Evolutionary conservation across 2,888 invertebrate species (phyloP).

Genomic region (Oscheius sp.): DNA sequence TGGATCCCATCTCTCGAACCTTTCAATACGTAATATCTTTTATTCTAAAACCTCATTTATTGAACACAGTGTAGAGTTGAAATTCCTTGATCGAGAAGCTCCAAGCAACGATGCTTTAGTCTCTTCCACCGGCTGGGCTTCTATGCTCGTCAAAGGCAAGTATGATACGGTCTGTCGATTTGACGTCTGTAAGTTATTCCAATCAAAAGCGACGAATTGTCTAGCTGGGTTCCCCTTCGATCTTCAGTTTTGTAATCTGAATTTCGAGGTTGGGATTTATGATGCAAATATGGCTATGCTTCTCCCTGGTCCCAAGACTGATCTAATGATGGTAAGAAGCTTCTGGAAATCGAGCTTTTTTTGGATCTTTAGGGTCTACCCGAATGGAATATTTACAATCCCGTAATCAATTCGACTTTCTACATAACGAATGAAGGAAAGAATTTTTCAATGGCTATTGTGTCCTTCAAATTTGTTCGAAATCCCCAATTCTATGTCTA

Average conservation of each 20-base stretch:
- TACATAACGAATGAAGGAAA: not conserved
- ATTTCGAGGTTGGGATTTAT: not conserved
- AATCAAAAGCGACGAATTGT: not conserved
- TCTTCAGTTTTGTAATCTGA: constrained; percentile 10
- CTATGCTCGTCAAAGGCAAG: not conserved
- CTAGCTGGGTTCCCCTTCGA: constrained; percentile 4
- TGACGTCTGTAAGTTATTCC: too few relatives aligned
- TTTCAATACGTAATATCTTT: not conserved
- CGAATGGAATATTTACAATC: not conserved
- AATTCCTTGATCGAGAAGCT: constrained; percentile 7
- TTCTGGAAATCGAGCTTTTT: not conserved
- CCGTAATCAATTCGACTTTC: not conserved
- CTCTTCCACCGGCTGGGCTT: not conserved
- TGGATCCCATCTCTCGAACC: constrained; percentile 11
- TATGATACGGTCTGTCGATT: constrained; percentile 10
- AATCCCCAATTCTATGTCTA: not conserved
- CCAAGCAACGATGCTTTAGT: not conserved
- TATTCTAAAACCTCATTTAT: not conserved
- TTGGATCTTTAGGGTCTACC: constrained; percentile 1
- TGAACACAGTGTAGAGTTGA: not conserved
- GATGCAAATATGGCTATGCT: not conserved
- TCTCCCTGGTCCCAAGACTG: not conserved
- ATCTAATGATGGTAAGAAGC: not conserved
- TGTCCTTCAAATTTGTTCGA: not conserved
- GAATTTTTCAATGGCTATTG: not conserved